Base-by-base conservation (phyloP, 2,113 vertebrate species). In the Oncorhynchus nerka region DNA sequence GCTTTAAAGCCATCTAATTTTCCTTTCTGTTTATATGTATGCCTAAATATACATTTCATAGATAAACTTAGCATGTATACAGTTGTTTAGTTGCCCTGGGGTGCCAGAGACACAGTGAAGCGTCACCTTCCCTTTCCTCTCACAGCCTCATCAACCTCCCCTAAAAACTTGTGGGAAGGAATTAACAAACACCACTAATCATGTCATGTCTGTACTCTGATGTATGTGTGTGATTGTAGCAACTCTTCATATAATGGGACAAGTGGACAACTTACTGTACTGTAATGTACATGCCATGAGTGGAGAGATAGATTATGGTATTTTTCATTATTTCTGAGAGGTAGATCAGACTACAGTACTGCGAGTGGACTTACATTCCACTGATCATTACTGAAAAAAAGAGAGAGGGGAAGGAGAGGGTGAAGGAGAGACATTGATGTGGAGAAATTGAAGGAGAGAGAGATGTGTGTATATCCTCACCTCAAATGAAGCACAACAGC, bases 401-500 rank as follows among this genome's bases (percentile, higher is more conserved):
- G 8, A 45, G 39, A 11, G 39, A 45, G 39, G 39, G 9, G 39
- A 45, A 45, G 39, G 39, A 45, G 39, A 45, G 39, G 9, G 39
- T 45, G 39, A 11, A 45, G 1, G 39, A 45, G 39, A 45, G 39
- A 45, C 39, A 45, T 9, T 9, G 39, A 45, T 39, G 34, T 9
- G 8, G 8, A 39, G 34, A 39, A 39, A 39, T 39, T 39, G 7
- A 39, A 2, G 39, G 39, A 39, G 39, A 45, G 39, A 45, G 57
- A 75, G 75, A 85, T 77, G 62, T 70, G 8, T 45, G 9, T 45
- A 12, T 12, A 11, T 11, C 39, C 39, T 70, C 67, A 72, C 81
- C 68, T 78, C 68, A 81, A 89, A 89, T 72, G 76, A 86, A 71
- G 85, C 76, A 86, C 76, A 75, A 81, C 71, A 83, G 89, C 89